phyloP scores from a whole-genome alignment of 2,888 invertebrate genomes.

The Gymnoscelis rufifasciata region DNA sequence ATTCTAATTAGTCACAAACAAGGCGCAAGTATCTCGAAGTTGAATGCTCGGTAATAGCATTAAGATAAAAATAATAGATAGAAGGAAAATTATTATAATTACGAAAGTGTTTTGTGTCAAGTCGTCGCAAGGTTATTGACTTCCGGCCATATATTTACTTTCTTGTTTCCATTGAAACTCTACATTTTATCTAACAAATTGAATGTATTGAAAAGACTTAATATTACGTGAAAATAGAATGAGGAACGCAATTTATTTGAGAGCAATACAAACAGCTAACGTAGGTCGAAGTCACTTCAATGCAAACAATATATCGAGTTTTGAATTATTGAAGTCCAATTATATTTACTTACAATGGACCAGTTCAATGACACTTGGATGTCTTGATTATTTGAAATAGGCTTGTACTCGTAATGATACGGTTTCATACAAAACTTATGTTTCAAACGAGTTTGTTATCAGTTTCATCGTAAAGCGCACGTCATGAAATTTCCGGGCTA shows the following conservation, averaged over 20 bases:
- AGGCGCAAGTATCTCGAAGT: background rate
- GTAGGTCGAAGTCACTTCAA: too few species aligned
- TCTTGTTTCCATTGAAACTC: background rate
- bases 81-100: constrained; percentile 22
- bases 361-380: background rate
- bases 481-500: constrained; percentile 28
- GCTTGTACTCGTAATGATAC: background rate
- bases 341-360: background rate
- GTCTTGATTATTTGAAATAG: background rate
- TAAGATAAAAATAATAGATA: constrained; percentile 4
- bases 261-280: too few species aligned
- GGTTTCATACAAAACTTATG: background rate
- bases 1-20: background rate
- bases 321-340: too few species aligned
- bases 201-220: background rate
- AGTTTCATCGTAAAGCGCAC: constrained; percentile 21
- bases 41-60: constrained; percentile 18
- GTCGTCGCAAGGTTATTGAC: constrained; percentile 12
- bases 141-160: background rate
- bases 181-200: too few species aligned
- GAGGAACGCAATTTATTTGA: too few species aligned
- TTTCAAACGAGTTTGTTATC: constrained; percentile 15
- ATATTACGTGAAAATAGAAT: background rate
- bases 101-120: constrained; percentile 11
- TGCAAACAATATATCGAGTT: too few species aligned